Evolutionary conservation across 2,797 vertebrate genomes (phyloP), one percentile per base, ranked within the genome.

Genomic region (Naso thynnoides): DNA sequence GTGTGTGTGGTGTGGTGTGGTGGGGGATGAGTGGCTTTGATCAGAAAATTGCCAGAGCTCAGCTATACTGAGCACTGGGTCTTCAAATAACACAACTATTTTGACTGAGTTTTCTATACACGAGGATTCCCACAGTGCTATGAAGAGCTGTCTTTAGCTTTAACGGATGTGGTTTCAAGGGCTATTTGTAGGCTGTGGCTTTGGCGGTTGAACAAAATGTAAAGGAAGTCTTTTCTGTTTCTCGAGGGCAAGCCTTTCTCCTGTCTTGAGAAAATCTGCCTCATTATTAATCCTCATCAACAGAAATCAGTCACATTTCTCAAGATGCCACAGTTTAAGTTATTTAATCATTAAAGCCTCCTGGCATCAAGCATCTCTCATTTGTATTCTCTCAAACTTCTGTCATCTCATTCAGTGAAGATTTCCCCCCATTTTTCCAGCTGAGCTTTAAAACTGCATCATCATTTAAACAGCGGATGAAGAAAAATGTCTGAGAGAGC

Each of bases 151-250:
- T 24, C 36, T 69, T 44, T 5, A 63, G 16, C n/a, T 80, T 3
- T 3, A 50, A 18, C 0, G 23, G 71, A 61, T 83, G 73, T 76
- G 82, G 80, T 64, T 73, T 62, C 38, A 29, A 64, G 82, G 76
- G 60, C 63, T 73, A 19, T 33, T 38, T 3, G 15, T 66, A 79
- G 69, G 85, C 85, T 76, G 82, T 79, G 83, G 85, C 47, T 64
- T 52, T 69, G 48, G 29, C 73, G 70, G 50, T 55, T 63, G 8
- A 47, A 60, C 18, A 1, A 29, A 60, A 66, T 57, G 21, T 39
- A 33, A 63, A 68, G 0, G 21, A 39, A 65, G 29, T 7, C 5
- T 36, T 70, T 13, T 10, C 5, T 42, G 41, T 42, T 42, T 5
- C 13, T 38, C 13, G 6, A 38, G 36, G 13, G 6, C 18, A 42